Conservation (phyloP, 2,113 vertebrate genomes). For the Atractosteus spatula region DNA sequence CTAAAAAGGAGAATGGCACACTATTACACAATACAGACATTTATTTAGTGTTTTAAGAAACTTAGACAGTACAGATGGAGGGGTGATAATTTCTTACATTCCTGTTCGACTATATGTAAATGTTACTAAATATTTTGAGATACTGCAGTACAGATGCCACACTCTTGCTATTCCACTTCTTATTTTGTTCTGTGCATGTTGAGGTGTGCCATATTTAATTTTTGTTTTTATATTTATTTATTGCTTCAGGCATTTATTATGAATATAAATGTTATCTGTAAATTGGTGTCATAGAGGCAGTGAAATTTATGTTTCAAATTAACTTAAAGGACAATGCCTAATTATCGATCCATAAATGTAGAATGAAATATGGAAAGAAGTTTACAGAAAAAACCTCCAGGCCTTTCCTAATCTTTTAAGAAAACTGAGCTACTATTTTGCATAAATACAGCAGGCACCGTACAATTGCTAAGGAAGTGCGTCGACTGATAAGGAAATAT, state of each 20-base stretch:
- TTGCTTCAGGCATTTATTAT: slow-evolving; percentile 18
- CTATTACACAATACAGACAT: too few species aligned
- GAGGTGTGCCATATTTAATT: neutral
- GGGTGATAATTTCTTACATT: too few species aligned
- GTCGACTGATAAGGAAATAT: neutral
- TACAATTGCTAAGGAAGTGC: slow-evolving; percentile 14
- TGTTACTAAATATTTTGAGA: too few species aligned
- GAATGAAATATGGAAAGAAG: slow-evolving; percentile 17
- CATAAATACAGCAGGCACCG: slow-evolving; percentile 11
- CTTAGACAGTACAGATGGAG: too few species aligned
- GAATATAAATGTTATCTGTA: slow-evolving; percentile 18
- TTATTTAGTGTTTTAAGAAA: too few species aligned
- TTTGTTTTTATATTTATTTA: neutral
- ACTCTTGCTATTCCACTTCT: too few species aligned
- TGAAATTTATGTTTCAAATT: slow-evolving; percentile 8
- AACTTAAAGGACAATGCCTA: slow-evolving; percentile 11
- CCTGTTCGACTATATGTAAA: too few species aligned
- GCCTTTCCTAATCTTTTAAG: slow-evolving; percentile 8
- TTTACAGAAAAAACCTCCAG: slow-evolving; percentile 7
- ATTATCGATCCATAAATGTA: slow-evolving; percentile 16
- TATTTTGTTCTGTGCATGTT: too few species aligned
- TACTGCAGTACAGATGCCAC: too few species aligned
- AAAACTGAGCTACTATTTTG: slow-evolving; percentile 10
- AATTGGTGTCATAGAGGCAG: slow-evolving; percentile 18
- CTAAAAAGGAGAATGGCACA: too few species aligned